phyloP scores from a whole-genome alignment of 1,140 invertebrate genomes.

The Atta cephalotes region DNA sequence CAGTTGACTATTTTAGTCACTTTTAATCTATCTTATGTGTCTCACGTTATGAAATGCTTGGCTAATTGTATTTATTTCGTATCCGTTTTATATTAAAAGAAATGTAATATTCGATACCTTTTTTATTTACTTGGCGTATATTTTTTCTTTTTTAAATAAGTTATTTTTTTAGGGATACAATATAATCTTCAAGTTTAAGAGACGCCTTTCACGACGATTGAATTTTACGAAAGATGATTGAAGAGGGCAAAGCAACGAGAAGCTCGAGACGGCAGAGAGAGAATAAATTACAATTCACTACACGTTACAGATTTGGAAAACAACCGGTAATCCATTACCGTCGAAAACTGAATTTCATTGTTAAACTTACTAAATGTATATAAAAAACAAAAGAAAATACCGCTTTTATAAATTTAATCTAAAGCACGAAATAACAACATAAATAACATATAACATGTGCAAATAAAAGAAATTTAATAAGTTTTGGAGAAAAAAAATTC shows the following conservation, averaged over 20 bases:
- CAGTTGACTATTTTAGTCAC: too few species aligned
- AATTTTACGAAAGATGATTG: constrained; percentile 23
- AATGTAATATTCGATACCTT: too few species aligned
- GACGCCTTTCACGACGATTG: neutral
- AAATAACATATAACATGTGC: neutral
- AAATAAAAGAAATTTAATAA: neutral
- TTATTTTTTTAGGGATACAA: too few species aligned
- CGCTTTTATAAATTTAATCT: neutral
- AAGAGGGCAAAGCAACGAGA: neutral
- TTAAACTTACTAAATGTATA: neutral
- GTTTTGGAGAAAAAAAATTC: neutral
- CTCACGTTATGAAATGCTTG: too few species aligned
- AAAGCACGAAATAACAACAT: neutral
- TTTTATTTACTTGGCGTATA: too few species aligned
- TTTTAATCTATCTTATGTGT: too few species aligned
- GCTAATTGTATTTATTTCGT: too few species aligned
- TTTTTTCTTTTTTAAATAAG: too few species aligned
- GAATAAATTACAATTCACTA: constrained; percentile 64
- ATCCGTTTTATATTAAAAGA: too few species aligned
- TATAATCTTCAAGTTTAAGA: constrained; percentile 10
- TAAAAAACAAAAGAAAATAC: neutral
- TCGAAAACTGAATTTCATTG: neutral
- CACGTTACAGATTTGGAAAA: constrained; percentile 26
- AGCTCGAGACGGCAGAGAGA: neutral
- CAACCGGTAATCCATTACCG: neutral